phyloP scores from a whole-genome alignment of 2,797 vertebrate genomes.

The Argentina silus region DNA sequence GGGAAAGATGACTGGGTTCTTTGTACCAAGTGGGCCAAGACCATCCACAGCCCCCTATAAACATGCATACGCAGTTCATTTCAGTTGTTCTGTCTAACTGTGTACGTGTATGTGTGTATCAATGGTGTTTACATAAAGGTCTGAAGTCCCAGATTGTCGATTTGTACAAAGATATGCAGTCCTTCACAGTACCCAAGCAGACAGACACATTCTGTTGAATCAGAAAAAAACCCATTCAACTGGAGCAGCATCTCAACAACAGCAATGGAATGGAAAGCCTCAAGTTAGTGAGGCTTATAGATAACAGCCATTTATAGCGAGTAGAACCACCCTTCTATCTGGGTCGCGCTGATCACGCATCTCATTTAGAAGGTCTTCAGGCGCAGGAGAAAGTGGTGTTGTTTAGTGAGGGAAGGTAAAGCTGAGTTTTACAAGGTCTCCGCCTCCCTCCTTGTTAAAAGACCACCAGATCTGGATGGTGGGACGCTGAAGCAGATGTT shows the following conservation, averaged over 20 bases:
- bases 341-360: neutral
- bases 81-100: neutral
- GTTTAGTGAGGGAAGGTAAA: conserved; percentile 57
- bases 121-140: conserved; percentile 31
- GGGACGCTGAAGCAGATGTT: conserved; percentile 30
- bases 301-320: neutral
- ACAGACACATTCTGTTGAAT: neutral
- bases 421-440: conserved; percentile 77
- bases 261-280: neutral
- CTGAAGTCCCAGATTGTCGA: conserved; percentile 24
- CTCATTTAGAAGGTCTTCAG: neutral
- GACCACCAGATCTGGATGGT: conserved; percentile 98
- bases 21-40: neutral
- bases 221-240: too few species aligned
- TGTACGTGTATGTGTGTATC: conserved; percentile 20
- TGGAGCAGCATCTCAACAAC: neutral
- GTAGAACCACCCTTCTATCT: neutral
- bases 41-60: neutral
- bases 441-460: conserved; percentile 81
- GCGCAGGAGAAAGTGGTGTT: conserved; percentile 60
- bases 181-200: neutral
- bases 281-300: neutral
- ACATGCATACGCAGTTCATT: conserved; percentile 9
- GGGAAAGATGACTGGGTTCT: neutral
- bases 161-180: neutral